These are phyloP conservation scores for Tupiocoris notatus DNA, from an alignment of 2,888 invertebrate species.

Conservation along the genomic window DNA sequence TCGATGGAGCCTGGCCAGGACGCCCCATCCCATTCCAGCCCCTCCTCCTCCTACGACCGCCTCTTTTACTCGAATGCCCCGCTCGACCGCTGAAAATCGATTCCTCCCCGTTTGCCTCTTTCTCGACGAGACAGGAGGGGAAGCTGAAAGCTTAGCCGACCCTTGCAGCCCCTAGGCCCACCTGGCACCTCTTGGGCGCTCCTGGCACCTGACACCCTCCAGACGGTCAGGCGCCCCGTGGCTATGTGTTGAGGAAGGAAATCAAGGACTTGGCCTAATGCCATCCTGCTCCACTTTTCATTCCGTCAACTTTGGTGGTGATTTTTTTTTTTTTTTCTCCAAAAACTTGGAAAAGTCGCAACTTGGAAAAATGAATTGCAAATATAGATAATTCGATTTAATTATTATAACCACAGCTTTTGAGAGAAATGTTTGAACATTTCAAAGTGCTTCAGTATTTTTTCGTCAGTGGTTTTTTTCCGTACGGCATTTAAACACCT, in stretches of 20 bases:
- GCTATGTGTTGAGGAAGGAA: too few species aligned
- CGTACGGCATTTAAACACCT: too few species aligned
- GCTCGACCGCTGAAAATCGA: slow-evolving; percentile 36
- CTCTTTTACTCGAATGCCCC: slow-evolving; percentile 31
- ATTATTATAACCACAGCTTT: too few species aligned
- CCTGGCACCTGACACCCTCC: neutral
- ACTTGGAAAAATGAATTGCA: too few species aligned
- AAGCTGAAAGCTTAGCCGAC: neutral
- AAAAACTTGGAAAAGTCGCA: too few species aligned
- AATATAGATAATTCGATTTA: too few species aligned
- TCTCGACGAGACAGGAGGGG: neutral
- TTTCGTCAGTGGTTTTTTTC: too few species aligned
- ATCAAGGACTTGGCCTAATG: neutral
- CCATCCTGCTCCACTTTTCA: neutral
- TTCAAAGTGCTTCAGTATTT: too few species aligned
- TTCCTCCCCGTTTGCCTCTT: slow-evolving; percentile 11
- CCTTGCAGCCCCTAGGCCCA: neutral
- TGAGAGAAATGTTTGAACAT: too few species aligned
- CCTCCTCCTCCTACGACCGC: neutral
- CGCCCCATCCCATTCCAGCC: neutral
- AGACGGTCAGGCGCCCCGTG: neutral
- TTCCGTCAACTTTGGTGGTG: too few species aligned
- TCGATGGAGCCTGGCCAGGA: slow-evolving; percentile 42
- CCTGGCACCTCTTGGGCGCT: neutral
- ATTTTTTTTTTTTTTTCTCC: too few species aligned